phyloP scores from a whole-genome alignment of 2,797 vertebrate species.

The Dicrostonyx torquatus region DNA sequence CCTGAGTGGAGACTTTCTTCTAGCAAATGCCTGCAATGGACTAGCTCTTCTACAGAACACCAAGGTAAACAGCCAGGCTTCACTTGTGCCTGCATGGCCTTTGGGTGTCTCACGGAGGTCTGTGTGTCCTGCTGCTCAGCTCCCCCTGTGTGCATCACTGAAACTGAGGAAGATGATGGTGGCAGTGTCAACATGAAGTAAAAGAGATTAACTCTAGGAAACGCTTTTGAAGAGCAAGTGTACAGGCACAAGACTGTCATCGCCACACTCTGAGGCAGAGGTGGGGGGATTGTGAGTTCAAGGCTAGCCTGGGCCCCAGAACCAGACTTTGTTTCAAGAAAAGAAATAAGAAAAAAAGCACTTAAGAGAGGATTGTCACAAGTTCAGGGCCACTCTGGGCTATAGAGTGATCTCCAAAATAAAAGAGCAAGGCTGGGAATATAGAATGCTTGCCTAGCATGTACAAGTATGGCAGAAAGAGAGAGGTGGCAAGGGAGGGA shows the following conservation, averaged over 20 bases:
- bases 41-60: slow-evolving; percentile 96
- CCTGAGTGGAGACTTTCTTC: slow-evolving; percentile 97
- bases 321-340: neutral
- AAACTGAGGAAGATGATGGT: neutral
- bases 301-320: neutral
- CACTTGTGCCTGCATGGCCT: neutral
- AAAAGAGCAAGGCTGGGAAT: neutral
- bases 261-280: neutral
- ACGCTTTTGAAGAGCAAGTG: neutral
- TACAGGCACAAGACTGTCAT: neutral
- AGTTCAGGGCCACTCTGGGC: neutral
- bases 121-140: neutral
- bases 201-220: neutral
- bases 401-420: neutral
- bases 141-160: neutral
- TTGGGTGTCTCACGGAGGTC: neutral
- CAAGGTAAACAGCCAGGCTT: slow-evolving; percentile 89
- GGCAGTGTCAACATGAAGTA: neutral
- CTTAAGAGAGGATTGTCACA: neutral
- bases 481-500: neutral
- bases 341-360: neutral
- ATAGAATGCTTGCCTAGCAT: neutral
- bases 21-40: slow-evolving; percentile 96
- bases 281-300: neutral
- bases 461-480: neutral